Evolutionary conservation across 2,797 vertebrate genomes (phyloP).

Genomic region (Peromyscus nudipes): DNA sequence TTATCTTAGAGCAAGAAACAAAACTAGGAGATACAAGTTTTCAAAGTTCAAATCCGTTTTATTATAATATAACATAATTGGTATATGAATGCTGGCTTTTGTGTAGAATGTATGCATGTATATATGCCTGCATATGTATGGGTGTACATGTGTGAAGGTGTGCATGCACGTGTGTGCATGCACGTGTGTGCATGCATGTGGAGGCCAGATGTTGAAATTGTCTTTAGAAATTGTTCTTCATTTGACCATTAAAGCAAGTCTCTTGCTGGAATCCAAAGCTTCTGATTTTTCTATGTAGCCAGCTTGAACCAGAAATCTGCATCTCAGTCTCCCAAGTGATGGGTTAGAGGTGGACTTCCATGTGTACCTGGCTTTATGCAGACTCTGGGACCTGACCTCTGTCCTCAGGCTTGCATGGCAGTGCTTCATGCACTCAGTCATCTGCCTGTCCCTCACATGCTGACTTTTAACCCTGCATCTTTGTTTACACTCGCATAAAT

Average conservation of each 20-base stretch:
- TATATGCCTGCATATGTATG: not conserved
- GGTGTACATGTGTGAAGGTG: not conserved
- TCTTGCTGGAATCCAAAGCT: not conserved
- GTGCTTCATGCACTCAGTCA: not conserved
- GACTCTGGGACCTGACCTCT: not conserved
- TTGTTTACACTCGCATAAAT: not conserved
- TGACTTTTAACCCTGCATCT: not conserved
- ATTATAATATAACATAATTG: not conserved
- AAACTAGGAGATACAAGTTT: not conserved
- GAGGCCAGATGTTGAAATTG: not conserved
- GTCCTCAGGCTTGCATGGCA: not conserved
- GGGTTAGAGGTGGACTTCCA: not conserved
- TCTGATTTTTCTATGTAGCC: not conserved
- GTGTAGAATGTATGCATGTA: not conserved
- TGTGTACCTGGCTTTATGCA: not conserved
- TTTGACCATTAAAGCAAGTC: not conserved
- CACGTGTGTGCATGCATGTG: not conserved
- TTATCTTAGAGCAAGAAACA: not conserved
- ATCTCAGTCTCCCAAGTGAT: not conserved
- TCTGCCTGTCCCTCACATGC: not conserved
- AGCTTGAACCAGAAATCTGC: not conserved
- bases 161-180: too few species aligned
- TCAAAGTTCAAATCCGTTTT: slow-evolving; percentile 9
- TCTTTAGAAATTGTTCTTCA: not conserved
- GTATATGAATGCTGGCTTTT: not conserved